A percentile compares a stretch with the other conserved stretches of the same genome.
These are phyloP conservation scores for Symphodus melops DNA, from an alignment of 2,113 vertebrate genomes.

Conservation along the genomic window DNA sequence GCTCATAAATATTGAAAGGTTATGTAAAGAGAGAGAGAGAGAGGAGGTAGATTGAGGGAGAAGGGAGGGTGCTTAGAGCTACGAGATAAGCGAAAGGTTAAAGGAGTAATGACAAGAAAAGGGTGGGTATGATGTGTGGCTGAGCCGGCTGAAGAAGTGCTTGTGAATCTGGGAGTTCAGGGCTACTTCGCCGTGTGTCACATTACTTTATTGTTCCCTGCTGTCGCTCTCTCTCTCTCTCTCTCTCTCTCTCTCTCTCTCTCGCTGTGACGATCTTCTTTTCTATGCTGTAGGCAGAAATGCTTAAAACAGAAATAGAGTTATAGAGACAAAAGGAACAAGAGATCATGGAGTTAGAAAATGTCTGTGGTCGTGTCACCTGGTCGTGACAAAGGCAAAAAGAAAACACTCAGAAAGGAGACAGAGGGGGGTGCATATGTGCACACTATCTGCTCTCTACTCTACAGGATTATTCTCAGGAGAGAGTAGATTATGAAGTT, in stretches of 20 bases:
- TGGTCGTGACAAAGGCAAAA: background rate
- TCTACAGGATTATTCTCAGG: slow-evolving; percentile 6
- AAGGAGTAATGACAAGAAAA: slow-evolving; percentile 25
- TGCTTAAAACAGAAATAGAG: slow-evolving; percentile 3
- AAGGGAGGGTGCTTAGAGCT: slow-evolving; percentile 12
- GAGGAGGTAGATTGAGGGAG: slow-evolving; percentile 20
- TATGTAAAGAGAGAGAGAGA: slow-evolving; percentile 36
- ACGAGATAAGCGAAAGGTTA: slow-evolving; percentile 13
- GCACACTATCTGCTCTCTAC: background rate
- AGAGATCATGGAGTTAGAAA: background rate
- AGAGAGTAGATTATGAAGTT: slow-evolving; percentile 2
- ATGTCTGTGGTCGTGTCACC: background rate
- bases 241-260: background rate
- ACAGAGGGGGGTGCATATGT: background rate
- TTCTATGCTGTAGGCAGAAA: slow-evolving; percentile 12
- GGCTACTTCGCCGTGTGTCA: slow-evolving; percentile 2
- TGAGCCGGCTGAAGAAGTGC: slow-evolving; percentile 26
- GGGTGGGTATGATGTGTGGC: slow-evolving; percentile 28
- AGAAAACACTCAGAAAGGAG: background rate
- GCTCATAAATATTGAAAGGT: slow-evolving; percentile 82
- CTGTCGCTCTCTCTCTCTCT: background rate
- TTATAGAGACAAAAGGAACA: slow-evolving; percentile 3
- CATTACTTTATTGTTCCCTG: slow-evolving; percentile 14
- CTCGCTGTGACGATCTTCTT: background rate
- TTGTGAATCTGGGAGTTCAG: slow-evolving; percentile 31